phyloP scores from a whole-genome alignment of 35 echinoderm and acorn worm species.

The Ophiothrix spiculata region DNA sequence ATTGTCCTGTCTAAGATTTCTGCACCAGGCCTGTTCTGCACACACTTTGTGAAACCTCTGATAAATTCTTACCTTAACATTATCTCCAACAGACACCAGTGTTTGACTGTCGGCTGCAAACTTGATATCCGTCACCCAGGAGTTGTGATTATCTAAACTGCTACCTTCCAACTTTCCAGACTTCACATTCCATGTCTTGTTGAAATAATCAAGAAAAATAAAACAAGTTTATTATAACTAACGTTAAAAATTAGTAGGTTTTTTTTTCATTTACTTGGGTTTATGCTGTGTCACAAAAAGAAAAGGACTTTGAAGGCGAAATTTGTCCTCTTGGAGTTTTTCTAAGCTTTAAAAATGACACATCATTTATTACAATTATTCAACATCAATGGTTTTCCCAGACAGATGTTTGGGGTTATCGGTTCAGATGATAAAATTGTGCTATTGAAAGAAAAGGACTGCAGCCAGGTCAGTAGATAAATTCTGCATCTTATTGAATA shows the following conservation, averaged over 20 bases:
- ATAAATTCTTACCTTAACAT: conserved; percentile 56
- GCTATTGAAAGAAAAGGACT: background rate
- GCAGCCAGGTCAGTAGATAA: background rate
- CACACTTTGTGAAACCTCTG: background rate
- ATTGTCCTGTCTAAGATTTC: no score
- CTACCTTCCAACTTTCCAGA: conserved; percentile 13
- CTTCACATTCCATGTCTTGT: conserved; percentile 54
- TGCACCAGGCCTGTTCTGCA: background rate
- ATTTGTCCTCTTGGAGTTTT: no score
- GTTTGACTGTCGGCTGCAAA: conserved; percentile 63
- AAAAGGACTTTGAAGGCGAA: no score
- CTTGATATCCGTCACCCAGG: conserved; percentile 81
- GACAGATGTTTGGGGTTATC: no score
- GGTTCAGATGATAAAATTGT: no score
- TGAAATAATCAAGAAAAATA: background rate
- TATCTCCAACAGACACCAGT: conserved; percentile 78
- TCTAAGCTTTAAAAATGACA: no score
- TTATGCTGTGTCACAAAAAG: no score
- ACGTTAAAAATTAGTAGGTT: background rate
- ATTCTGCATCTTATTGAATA: background rate
- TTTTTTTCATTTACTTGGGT: no score
- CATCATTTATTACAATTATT: no score
- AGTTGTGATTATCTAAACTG: conserved; percentile 55
- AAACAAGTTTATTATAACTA: background rate
- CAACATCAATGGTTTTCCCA: no score